Evolutionary conservation across 2,888 invertebrate species (phyloP).

Genomic region (Hedychridium roseum): DNA sequence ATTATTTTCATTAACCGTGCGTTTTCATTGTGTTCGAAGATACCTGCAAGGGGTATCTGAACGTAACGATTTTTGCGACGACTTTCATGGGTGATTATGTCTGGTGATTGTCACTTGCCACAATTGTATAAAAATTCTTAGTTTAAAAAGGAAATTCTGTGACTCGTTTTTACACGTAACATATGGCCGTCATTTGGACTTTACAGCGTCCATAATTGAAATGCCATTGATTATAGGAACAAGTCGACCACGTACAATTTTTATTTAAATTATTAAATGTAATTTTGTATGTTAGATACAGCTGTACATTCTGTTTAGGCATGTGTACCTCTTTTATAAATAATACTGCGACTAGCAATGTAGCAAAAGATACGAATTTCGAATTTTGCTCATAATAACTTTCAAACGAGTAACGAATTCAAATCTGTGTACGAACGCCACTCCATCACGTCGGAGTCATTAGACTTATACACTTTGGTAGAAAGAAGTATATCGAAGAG

Average conservation of each 20-base stretch:
- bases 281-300: constrained; percentile 21
- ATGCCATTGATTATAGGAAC: too few species aligned
- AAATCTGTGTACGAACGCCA: constrained; percentile 20
- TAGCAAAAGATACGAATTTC: constrained; percentile 28
- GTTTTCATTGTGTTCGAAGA: too few species aligned
- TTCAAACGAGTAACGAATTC: constrained; percentile 24
- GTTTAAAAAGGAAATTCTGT: too few species aligned
- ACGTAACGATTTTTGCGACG: constrained; percentile 29
- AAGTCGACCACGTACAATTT: too few species aligned
- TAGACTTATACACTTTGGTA: constrained; percentile 30
- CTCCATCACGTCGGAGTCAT: constrained; percentile 30
- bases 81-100: constrained; percentile 23
- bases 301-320: constrained; percentile 28
- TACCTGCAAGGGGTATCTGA: neutral
- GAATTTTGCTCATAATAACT: constrained; percentile 30
- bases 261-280: constrained; percentile 32
- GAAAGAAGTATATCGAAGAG: constrained; percentile 22
- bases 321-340: constrained; percentile 31
- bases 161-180: too few species aligned
- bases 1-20: neutral
- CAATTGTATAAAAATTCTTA: constrained; percentile 31
- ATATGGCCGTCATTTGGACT: too few species aligned
- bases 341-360: constrained; percentile 22
- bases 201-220: too few species aligned
- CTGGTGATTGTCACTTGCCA: constrained; percentile 25